Base-by-base conservation (phyloP, 2,888 invertebrate genomes). In the Cepaea hortensis region DNA sequence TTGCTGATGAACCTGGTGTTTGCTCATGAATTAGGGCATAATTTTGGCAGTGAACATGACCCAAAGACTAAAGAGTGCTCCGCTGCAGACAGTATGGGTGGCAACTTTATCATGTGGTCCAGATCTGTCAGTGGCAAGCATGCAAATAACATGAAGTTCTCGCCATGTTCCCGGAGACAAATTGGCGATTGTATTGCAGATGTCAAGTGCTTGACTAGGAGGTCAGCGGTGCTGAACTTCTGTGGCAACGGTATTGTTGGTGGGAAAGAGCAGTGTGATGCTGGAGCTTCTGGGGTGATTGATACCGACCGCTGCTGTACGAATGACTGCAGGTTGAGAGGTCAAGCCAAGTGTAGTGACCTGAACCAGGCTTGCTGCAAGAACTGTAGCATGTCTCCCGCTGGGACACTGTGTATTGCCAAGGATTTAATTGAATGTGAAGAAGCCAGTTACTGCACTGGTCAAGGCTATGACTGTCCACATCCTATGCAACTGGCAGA, bases 11-110 rank as follows among this genome's bases (percentile, higher is more conserved):
- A 81, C 20, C 50, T 81, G 15, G 81, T 81, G 0, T 81, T 81
- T 81, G 20, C 70, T 70, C 81, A 81, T 70, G 81, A 35, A 35
- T 79, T 79, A 85, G 85, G 85, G 20, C 85, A 85, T 23, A 85
- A 79, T 15, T 85, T 85, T 70, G 85, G 85, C 5, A 55, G 50
- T 70, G 70, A 79, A 18, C 85, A 85, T 79, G 85, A 85, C 65
- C 48, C 79, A 3, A 62, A 1, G 15, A 73, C 46, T 13, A 13
- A 1, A 13, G 81, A 81, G 4, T 85, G 80, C 23, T 72, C 72
- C 11, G 15, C 13, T 11, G n/a, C 80, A 46, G 81, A 81, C 3
- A 61, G 55, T 62, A 0, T 15, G 9, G 85, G 85, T 9, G 85
- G 85, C 5, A 80, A 73, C 9, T 85, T 35, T 62, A 55, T 85